A percentile compares a stretch with the other conserved stretches of the same genome.
Conservation (phyloP, 2,113 vertebrate species). For the Phyllostomus discolor region DNA sequence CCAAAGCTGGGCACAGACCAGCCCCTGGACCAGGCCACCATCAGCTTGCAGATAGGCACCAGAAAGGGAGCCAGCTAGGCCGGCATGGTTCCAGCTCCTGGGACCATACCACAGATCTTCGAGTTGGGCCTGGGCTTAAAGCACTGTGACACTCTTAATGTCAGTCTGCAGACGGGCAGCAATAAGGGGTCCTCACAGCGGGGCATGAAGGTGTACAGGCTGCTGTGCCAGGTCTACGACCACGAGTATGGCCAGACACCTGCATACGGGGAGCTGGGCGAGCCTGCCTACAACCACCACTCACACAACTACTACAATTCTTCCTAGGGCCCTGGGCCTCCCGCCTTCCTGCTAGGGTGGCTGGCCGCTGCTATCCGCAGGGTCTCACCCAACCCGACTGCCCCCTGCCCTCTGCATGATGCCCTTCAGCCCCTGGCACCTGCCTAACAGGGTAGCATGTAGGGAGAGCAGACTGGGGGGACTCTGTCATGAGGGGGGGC, state of each 20-base stretch:
- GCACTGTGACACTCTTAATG: constrained; percentile 87
- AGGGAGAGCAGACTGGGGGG: background rate
- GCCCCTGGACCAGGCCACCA: constrained; percentile 92
- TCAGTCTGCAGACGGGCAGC: constrained; percentile 96
- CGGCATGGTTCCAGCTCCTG: constrained; percentile 92
- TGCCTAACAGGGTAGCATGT: constrained; percentile 43
- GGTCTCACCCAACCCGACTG: background rate
- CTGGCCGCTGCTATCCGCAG: constrained; percentile 46
- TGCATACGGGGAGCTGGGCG: constrained; percentile 64
- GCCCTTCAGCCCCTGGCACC: constrained; percentile 34
- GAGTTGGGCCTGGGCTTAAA: constrained; percentile 93
- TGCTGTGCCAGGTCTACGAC: constrained; percentile 93
- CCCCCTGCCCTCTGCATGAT: constrained; percentile 49
- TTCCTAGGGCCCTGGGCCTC: constrained; percentile 75
- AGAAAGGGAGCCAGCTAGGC: constrained; percentile 96
- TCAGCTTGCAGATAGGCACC: constrained; percentile 96
- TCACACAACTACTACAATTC: constrained; percentile 88
- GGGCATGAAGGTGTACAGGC: constrained; percentile 95
- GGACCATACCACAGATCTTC: constrained; percentile 94
- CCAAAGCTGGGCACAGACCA: constrained; percentile 90
- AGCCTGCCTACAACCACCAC: constrained; percentile 81
- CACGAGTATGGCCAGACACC: constrained; percentile 88
- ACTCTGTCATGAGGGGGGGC: too few relatives aligned
- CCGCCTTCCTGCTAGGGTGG: background rate
- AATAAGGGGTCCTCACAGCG: constrained; percentile 93